These are phyloP conservation scores for Diadromus collaris DNA, from an alignment of 2,888 invertebrate species.

Conservation along the genomic window DNA sequence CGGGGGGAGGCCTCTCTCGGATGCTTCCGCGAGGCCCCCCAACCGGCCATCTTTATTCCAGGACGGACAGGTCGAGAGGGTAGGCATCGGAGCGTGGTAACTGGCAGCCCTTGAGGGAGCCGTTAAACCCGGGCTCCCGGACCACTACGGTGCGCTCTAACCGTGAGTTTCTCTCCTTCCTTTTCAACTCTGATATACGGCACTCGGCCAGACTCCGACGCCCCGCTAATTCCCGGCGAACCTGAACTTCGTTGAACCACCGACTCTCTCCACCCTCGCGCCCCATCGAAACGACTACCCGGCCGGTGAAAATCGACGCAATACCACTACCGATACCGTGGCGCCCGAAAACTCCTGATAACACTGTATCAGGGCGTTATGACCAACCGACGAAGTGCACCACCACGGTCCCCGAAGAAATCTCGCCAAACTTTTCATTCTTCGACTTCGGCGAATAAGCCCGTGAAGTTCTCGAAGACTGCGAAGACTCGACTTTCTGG, in stretches of 20 bases:
- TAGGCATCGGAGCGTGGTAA: constrained; percentile 80
- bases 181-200: constrained; percentile 69
- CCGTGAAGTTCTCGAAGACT: constrained; percentile 34
- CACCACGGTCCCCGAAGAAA: constrained; percentile 50
- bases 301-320: constrained; percentile 48
- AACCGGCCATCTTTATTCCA: constrained; percentile 79
- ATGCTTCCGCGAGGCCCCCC: constrained; percentile 69
- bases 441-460: constrained; percentile 1
- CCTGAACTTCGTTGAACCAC: constrained; percentile 52
- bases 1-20: constrained; percentile 60
- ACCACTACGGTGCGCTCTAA: constrained; percentile 69
- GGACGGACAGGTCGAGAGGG: constrained; percentile 78
- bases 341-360: constrained; percentile 8
- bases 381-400: constrained; percentile 43
- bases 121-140: constrained; percentile 78
- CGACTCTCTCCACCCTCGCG: constrained; percentile 45
- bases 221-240: constrained; percentile 70
- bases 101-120: constrained; percentile 79
- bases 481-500: constrained; percentile 21
- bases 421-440: constrained; percentile 40
- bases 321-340: constrained; percentile 26
- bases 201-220: constrained; percentile 60
- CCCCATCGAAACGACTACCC: constrained; percentile 50
- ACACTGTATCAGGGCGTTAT: constrained; percentile 25
- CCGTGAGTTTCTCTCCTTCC: constrained; percentile 57